These are phyloP conservation scores for Xanthia togata DNA, from an alignment of 2,888 invertebrate species.

Conservation along the genomic window DNA sequence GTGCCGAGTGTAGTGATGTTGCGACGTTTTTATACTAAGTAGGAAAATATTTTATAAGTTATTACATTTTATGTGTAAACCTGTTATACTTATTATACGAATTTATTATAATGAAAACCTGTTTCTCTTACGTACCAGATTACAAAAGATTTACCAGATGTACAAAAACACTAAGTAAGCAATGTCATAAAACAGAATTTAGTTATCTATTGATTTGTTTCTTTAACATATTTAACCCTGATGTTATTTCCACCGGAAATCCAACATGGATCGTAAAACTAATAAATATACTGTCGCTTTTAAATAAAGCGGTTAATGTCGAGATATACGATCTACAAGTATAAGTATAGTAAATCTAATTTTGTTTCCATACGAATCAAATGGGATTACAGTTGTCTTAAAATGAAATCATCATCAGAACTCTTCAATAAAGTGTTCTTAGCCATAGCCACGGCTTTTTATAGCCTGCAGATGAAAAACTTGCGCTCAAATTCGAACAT, in stretches of 20 bases:
- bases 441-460: slow-evolving; percentile 9
- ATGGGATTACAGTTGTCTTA: slow-evolving; percentile 27
- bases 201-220: neutral
- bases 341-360: slow-evolving; percentile 22
- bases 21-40: slow-evolving; percentile 14
- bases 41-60: slow-evolving; percentile 40
- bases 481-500: slow-evolving; percentile 16
- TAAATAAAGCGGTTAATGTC: neutral
- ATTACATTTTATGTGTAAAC: slow-evolving; percentile 33
- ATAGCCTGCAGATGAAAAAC: slow-evolving; percentile 6
- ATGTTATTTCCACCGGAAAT: slow-evolving; percentile 6
- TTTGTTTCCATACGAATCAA: slow-evolving; percentile 37
- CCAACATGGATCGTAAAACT: slow-evolving; percentile 7
- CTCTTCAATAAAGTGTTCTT: slow-evolving; percentile 17
- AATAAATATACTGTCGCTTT: slow-evolving; percentile 14
- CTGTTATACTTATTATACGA: slow-evolving; percentile 46
- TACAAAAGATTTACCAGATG: neutral
- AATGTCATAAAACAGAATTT: neutral
- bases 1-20: slow-evolving; percentile 4
- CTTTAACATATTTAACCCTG: neutral
- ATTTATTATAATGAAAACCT: slow-evolving; percentile 19
- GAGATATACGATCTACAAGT: slow-evolving; percentile 3
- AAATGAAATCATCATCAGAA: slow-evolving; percentile 42
- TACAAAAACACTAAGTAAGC: neutral
- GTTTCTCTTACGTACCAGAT: slow-evolving; percentile 5